Conservation (phyloP, 2,113 vertebrate genomes). For the Spermophilus dauricus region DNA sequence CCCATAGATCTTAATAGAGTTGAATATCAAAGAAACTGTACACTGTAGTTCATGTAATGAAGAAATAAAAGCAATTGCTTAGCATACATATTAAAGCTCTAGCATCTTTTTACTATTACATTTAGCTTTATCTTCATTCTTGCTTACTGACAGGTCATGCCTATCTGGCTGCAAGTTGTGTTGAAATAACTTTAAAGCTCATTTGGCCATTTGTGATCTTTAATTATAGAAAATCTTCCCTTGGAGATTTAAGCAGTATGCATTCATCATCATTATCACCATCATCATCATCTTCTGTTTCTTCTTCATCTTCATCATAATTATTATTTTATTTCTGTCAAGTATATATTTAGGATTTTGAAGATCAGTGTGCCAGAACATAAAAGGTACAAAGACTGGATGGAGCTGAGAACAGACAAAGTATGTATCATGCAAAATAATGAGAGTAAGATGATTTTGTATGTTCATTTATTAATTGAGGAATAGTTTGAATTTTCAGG, state of each 20-base stretch:
- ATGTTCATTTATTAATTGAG: not conserved
- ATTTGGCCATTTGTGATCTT: not conserved
- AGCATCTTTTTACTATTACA: not conserved
- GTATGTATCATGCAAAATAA: not conserved
- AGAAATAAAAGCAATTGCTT: not conserved
- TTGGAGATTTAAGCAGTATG: not conserved
- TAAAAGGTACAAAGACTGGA: not conserved
- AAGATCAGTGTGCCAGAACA: not conserved
- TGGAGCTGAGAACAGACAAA: not conserved
- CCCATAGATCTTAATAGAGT: not conserved
- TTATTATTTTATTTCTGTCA: not conserved
- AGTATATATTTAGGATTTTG: not conserved
- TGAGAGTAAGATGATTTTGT: not conserved
- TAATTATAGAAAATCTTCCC: not conserved
- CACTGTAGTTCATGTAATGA: not conserved
- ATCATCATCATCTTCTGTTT: not conserved
- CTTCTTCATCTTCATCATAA: no score
- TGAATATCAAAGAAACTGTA: not conserved
- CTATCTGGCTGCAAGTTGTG: not conserved
- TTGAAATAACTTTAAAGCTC: not conserved
- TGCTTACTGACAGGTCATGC: not conserved
- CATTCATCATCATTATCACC: no score
- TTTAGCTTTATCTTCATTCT: not conserved
- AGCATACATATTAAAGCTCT: not conserved
- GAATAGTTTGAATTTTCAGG: not conserved